These are phyloP conservation scores for Ctenicera cuprea DNA, from an alignment of 2,888 invertebrate species.

Conservation along the genomic window DNA sequence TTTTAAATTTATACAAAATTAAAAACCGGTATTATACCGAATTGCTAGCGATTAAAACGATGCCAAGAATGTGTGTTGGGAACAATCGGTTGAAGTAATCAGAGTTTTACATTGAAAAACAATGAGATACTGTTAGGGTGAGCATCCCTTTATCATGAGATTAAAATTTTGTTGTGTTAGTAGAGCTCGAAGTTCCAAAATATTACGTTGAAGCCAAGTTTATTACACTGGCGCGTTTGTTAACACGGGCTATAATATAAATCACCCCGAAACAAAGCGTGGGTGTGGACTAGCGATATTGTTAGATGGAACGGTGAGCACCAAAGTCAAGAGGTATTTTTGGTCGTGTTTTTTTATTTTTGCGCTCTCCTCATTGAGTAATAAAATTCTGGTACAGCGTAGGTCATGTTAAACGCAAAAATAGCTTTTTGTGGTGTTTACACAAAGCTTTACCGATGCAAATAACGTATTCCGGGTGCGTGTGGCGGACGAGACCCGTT, in stretches of 20 bases:
- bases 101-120: neutral
- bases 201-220: conserved; percentile 43
- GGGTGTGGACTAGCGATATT: conserved; percentile 51
- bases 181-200: conserved; percentile 37
- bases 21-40: no score
- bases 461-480: conserved; percentile 62
- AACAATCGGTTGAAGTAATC: no score
- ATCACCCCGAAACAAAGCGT: conserved; percentile 50
- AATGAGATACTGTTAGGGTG: neutral
- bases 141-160: conserved; percentile 8
- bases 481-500: conserved; percentile 58
- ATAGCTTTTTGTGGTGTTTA: conserved; percentile 52
- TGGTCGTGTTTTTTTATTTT: conserved; percentile 38
- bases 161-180: conserved; percentile 31
- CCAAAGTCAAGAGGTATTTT: conserved; percentile 38
- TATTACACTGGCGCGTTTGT: conserved; percentile 49
- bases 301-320: conserved; percentile 44
- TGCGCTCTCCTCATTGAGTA: conserved; percentile 45
- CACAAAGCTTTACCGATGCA: conserved; percentile 53
- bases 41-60: no score
- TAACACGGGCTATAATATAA: conserved; percentile 50
- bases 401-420: conserved; percentile 51
- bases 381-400: conserved; percentile 44
- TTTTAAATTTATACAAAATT: no score
- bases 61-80: no score